phyloP scores from a whole-genome alignment of 2,113 vertebrate species.

The Neoarius graeffei region DNA sequence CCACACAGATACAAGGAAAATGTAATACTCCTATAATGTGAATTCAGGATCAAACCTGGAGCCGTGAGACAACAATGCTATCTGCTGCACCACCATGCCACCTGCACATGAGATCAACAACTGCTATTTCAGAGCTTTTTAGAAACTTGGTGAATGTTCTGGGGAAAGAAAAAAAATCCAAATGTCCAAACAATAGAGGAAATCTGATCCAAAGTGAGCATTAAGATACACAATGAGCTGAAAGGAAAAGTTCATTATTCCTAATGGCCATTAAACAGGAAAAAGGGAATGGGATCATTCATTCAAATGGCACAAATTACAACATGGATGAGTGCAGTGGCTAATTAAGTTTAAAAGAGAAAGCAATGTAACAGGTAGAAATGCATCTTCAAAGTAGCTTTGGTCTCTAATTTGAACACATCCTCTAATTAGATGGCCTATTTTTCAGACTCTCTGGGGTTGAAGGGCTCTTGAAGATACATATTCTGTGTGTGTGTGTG shows the following conservation, averaged over 20 bases:
- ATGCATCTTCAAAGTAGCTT: slow-evolving; percentile 50
- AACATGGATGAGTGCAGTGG: slow-evolving; percentile 4
- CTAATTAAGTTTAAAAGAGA: slow-evolving; percentile 46
- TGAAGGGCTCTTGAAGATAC: slow-evolving; percentile 2
- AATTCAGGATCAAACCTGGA: not conserved
- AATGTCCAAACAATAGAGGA: not conserved
- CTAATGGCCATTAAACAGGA: slow-evolving; percentile 16
- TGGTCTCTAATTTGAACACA: slow-evolving; percentile 36
- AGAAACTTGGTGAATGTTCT: not conserved
- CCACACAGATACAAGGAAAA: not conserved
- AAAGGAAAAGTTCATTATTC: slow-evolving; percentile 38
- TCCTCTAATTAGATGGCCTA: slow-evolving; percentile 47
- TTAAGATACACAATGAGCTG: slow-evolving; percentile 28
- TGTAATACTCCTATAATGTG: not conserved
- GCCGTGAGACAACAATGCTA: not conserved
- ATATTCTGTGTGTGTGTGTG: not conserved
- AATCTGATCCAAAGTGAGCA: not conserved
- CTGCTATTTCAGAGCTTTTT: not conserved
- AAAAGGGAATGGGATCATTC: slow-evolving; percentile 29
- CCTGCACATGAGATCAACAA: not conserved
- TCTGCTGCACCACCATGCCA: not conserved
- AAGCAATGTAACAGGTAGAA: slow-evolving; percentile 47
- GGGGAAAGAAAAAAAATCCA: not conserved
- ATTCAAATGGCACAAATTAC: slow-evolving; percentile 30
- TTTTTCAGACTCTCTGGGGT: slow-evolving; percentile 20